phyloP scores from a whole-genome alignment of 2,113 vertebrate genomes.

The Sclerurus mexicanus region DNA sequence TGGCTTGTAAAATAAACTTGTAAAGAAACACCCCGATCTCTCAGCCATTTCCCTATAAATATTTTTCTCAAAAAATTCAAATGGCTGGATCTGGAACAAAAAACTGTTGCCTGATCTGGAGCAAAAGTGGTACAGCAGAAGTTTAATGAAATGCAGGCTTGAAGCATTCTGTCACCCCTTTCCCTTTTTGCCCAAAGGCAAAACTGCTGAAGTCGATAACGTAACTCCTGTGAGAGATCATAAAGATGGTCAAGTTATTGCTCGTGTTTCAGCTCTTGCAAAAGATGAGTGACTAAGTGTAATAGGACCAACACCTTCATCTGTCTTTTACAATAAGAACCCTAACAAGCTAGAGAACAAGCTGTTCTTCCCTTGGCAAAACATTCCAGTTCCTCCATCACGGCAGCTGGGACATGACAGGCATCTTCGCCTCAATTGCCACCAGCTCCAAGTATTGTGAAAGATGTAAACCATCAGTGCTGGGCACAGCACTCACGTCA shows the following conservation, averaged over 20 bases:
- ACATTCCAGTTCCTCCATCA: background rate
- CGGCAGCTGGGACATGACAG: background rate
- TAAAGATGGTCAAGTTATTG: background rate
- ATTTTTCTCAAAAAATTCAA: background rate
- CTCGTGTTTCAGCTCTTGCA: background rate
- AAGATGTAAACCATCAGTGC: accelerated
- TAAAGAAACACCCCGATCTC: background rate
- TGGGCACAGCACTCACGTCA: background rate
- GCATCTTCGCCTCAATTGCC: background rate
- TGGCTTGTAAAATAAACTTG: background rate
- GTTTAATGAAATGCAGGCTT: background rate
- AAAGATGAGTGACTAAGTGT: background rate
- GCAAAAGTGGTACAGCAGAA: background rate
- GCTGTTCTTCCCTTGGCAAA: background rate
- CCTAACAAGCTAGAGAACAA: background rate
- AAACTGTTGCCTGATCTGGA: constrained; percentile 1
- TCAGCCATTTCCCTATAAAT: background rate
- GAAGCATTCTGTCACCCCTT: background rate
- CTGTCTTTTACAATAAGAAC: background rate
- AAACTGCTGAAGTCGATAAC: background rate
- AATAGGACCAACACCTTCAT: background rate
- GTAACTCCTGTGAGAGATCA: background rate
- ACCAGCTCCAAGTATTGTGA: background rate
- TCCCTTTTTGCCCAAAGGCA: background rate
- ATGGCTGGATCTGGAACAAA: background rate